Evolutionary conservation across 1,140 invertebrate genomes (phyloP).

Genomic region (Gonioctena quinquepunctata): DNA sequence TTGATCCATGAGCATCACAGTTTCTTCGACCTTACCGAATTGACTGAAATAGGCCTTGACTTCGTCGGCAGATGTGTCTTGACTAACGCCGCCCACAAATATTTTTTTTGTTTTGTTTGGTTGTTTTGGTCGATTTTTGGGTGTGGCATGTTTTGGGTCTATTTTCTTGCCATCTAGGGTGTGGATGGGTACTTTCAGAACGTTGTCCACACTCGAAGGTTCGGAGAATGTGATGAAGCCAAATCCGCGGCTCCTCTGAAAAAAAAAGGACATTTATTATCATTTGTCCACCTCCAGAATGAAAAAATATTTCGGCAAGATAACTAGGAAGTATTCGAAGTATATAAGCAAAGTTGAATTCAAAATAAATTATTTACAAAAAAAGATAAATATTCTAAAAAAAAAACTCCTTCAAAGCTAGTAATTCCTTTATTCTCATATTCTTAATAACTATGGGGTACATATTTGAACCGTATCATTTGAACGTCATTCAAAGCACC

Average conservation of each 20-base stretch:
- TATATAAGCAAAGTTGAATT: no score
- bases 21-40: constrained; percentile 90
- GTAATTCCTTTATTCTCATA: no score
- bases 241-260: constrained; percentile 89
- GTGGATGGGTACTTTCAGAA: constrained; percentile 86
- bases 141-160: constrained; percentile 90
- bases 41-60: constrained; percentile 90
- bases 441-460: no score
- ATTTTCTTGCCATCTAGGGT: constrained; percentile 94
- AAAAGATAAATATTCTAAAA: no score
- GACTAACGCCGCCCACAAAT: constrained; percentile 88
- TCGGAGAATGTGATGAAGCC: constrained; percentile 93
- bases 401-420: no score
- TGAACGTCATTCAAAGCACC: no score
- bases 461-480: no score
- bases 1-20: constrained; percentile 93
- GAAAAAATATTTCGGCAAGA: no score
- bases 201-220: constrained; percentile 85
- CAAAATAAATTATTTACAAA: no score
- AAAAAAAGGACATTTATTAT: constrained; percentile 41
- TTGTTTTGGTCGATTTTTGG: constrained; percentile 84
- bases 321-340: no score
- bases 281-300: no score
- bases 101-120: constrained; percentile 90
- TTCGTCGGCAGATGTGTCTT: constrained; percentile 88